Percentiles rank a stretch among this genome's conserved stretches.
Conservation (phyloP, 1,140 invertebrate species). For the Drosophila sproati region DNA sequence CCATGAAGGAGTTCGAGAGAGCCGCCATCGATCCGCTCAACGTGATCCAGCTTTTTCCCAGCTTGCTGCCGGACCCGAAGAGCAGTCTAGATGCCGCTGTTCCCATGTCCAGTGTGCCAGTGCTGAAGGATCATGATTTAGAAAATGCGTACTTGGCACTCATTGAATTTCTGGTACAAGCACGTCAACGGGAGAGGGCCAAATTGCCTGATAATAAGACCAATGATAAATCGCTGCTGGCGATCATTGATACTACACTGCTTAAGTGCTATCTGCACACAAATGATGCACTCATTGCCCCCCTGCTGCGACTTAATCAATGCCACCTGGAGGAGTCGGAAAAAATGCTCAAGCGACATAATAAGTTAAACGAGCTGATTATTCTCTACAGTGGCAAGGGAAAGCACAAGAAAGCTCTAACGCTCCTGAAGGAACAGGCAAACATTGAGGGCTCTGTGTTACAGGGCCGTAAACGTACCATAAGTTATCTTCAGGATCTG, state of each 20-base stretch:
- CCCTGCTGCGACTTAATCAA: constrained; percentile 96
- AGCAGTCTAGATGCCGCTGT: constrained; percentile 85
- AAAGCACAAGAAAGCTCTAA: constrained; percentile 95
- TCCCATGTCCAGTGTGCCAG: constrained; percentile 84
- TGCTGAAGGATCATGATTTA: constrained; percentile 92
- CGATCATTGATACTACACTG: constrained; percentile 98
- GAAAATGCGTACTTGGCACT: constrained; percentile 95
- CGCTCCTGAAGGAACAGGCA: constrained; percentile 93
- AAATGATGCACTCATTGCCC: constrained; percentile 96
- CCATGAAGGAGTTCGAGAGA: constrained; percentile 96
- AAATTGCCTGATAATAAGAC: constrained; percentile 70
- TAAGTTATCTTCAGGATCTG: constrained; percentile 96
- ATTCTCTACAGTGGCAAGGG: constrained; percentile 98
- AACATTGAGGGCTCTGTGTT: constrained; percentile 89
- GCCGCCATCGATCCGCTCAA: constrained; percentile 96
- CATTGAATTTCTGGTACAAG: constrained; percentile 94
- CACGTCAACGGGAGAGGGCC: constrained; percentile 86
- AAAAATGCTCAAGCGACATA: constrained; percentile 92
- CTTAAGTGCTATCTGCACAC: constrained; percentile 98
- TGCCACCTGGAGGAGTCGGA: constrained; percentile 98
- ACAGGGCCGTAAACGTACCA: constrained; percentile 92
- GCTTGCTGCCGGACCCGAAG: constrained; percentile 88
- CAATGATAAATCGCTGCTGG: constrained; percentile 88
- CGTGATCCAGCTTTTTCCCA: constrained; percentile 97
- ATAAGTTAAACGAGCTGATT: constrained; percentile 96